Percentiles rank a stretch among this genome's conserved stretches.
Evolutionary conservation across 1,140 invertebrate genomes (phyloP).

Genomic region (Helicoverpa zea): DNA sequence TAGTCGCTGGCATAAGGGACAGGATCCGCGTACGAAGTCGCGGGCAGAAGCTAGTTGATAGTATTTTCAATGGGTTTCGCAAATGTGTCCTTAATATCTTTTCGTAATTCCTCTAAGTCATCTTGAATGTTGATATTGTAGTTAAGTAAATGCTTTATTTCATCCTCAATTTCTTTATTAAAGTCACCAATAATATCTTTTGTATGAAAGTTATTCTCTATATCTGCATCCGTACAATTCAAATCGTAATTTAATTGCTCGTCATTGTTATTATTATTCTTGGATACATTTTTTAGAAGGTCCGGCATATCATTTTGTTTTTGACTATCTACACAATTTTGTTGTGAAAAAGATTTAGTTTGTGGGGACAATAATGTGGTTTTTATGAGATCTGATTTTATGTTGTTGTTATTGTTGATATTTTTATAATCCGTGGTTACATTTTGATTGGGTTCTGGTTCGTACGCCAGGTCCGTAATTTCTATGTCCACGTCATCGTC

Average conservation of each 20-base stretch:
- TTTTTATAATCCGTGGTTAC: constrained; percentile 55
- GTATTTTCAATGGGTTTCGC: constrained; percentile 83
- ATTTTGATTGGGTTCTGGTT: constrained; percentile 60
- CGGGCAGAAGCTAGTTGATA: no score
- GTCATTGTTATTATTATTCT: constrained; percentile 74
- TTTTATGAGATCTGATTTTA: constrained; percentile 54
- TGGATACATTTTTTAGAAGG: constrained; percentile 75
- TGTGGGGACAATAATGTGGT: constrained; percentile 40
- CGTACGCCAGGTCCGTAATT: constrained; percentile 64
- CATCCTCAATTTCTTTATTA: constrained; percentile 87
- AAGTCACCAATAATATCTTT: constrained; percentile 87
- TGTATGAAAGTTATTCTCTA: constrained; percentile 82
- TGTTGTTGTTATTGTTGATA: constrained; percentile 66
- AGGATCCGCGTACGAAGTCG: no score
- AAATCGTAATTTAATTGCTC: constrained; percentile 65
- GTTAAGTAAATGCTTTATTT: constrained; percentile 83
- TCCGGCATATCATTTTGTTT: constrained; percentile 76
- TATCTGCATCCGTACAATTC: constrained; percentile 74
- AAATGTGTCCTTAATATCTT: constrained; percentile 85
- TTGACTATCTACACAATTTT: constrained; percentile 56
- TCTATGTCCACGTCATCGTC: constrained; percentile 80
- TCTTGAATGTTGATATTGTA: constrained; percentile 84
- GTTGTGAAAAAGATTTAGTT: constrained; percentile 52
- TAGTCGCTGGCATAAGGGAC: no score
- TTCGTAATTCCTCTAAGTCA: constrained; percentile 82